Evolutionary conservation across 2,888 invertebrate genomes (phyloP), one percentile per base, ranked within the genome.

Genomic region (Dryocosmus kuriphilus): DNA sequence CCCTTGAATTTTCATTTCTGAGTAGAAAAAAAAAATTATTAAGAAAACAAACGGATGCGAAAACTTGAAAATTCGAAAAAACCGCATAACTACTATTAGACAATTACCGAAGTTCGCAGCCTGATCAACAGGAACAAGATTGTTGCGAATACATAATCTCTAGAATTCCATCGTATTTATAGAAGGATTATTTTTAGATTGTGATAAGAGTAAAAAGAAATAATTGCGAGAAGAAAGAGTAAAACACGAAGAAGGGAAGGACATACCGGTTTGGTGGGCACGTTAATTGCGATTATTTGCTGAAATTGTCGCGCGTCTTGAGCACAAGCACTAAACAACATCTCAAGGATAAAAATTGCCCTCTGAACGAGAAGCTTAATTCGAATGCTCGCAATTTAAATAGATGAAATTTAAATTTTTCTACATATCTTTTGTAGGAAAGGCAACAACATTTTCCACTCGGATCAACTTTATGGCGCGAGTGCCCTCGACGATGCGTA

Each of bases 221-320:
- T 41, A 71, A 73, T 38, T 30, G 27, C 62, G 24, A 75, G 35
- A 67, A 27, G 41, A 74, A 35, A 57, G 78, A 75, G 22, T 74
- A 74, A 73, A 65, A 71, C 55, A 78, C 30, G 73, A 65, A 71
- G 61, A 63, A 77, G 46, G 60, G n/a, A 75, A 61, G 32, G 57
- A 78, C 77, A 74, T 73, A 60, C 74, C 38, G 55, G 76, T 65
- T 46, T 24, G 77, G 63, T 71, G 78, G 73, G 60, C 63, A 79
- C 75, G 71, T 79, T 80, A 76, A 82, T 81, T 78, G 80, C 78
- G 57, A 67, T 75, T 79, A 80, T 78, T 80, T 79, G 51, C 60
- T 77, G 74, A 83, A 80, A 83, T 79, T 78, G 78, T 81, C 80
- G 78, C 79, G 38, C 60, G 76, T 71, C 77, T 74, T 57, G 76